Evolutionary conservation across 1,140 invertebrate species (phyloP), one percentile per base, ranked within the genome.

Genomic region (Aplysia californica): DNA sequence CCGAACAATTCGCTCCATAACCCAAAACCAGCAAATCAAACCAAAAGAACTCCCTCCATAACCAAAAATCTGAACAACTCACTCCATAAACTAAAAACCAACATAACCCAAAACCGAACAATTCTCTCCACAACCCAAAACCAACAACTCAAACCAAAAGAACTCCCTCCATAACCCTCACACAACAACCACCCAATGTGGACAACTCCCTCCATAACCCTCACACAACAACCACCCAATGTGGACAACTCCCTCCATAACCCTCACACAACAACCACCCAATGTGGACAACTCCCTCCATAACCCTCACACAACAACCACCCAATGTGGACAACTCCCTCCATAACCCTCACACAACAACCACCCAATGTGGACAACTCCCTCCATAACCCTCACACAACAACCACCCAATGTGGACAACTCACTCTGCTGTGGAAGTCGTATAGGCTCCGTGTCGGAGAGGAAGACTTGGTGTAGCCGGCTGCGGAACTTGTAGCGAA

Each of bases 401-500:
- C 10, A 50, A n/a, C 10, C 10, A 50, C 10, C n/a, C n/a, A n/a
- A 61, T 61, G 41, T 64, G 55, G 31, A 29, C 26, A 29, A 84
- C 87, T 85, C 79, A 88, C 87, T 85, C 79, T 86, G 81, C 66
- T 85, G 78, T 5, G 96, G 96, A 92, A 97, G 93, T 90, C 93
- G 93, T 33, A 97, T 86, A 50, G 92, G 88, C 85, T 97, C 94
- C 68, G 90, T 93, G 88, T 98, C 97, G 78, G 92, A 90, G 35
- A 98, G 90, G n/a, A 94, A 93, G 82, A 95, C 93, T 85, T 94
- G 92, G 88, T 98, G 94, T 5, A 93, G 90, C 84, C 94, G 92
- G 87, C 93, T 93, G 82, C 94, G 93, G 89, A 95, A 98, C 82
- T 93, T 92, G 88, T 99, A 99, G 82, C 95, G 93, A 75, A 99